phyloP scores from a whole-genome alignment of 2,797 vertebrate species.

The Notoglanidium macrostoma region DNA sequence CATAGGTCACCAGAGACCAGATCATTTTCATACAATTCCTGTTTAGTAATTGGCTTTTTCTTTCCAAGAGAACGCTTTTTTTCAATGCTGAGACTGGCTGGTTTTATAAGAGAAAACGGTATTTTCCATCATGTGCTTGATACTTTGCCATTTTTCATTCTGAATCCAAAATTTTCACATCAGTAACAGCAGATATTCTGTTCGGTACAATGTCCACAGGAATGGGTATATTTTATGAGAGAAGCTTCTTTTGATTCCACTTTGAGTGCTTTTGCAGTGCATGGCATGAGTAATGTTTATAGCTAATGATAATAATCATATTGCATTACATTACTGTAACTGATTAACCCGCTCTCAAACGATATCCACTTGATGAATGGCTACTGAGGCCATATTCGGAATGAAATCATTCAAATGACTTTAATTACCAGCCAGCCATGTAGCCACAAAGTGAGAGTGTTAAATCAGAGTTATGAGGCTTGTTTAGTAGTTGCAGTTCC shows the following conservation, averaged over 20 bases:
- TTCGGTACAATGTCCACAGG: neutral
- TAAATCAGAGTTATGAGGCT: conserved; percentile 60
- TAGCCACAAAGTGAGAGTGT: conserved; percentile 32
- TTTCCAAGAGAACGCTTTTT: conserved; percentile 24
- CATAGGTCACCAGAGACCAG: conserved; percentile 50
- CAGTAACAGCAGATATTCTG: neutral
- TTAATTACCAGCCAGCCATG: conserved; percentile 43
- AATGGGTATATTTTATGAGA: neutral
- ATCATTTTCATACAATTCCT: conserved; percentile 48
- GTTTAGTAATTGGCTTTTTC: conserved; percentile 53
- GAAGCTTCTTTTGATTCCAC: neutral
- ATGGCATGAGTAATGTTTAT: conserved; percentile 33
- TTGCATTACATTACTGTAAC: conserved; percentile 49
- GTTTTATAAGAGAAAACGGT: neutral
- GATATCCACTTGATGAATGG: conserved; percentile 49
- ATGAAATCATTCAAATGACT: conserved; percentile 55
- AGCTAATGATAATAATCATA: conserved; percentile 44
- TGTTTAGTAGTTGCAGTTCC: conserved; percentile 49
- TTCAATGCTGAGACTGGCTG: neutral
- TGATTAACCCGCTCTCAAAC: conserved; percentile 46
- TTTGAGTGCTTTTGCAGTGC: conserved; percentile 11
- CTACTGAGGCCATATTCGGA: conserved; percentile 38
- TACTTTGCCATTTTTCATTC: neutral
- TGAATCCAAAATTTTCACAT: neutral
- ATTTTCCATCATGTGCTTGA: conserved; percentile 11